Base-by-base conservation (phyloP, 2,113 vertebrate genomes). In the Typhlomys cinereus region DNA sequence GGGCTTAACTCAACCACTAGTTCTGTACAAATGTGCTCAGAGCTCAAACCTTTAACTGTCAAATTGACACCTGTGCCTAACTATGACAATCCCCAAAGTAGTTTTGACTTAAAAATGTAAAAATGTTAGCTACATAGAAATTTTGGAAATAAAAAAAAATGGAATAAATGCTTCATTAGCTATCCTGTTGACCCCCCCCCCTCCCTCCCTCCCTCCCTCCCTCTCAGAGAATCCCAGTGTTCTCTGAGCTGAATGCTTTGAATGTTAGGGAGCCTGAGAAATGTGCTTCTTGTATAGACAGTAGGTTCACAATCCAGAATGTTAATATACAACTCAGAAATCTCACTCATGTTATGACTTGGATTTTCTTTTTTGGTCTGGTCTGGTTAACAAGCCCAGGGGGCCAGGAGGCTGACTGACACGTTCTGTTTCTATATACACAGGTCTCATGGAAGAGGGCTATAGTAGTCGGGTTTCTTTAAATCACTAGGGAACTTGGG, bases 81-180 rank as follows among this genome's bases (percentile, higher is more conserved):
- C n/a, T n/a, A n/a, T n/a, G n/a, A n/a, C n/a, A n/a, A n/a, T n/a
- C n/a, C n/a, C n/a, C n/a, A n/a, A n/a, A n/a, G n/a, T n/a, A 52
- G 17, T 52, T 44, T 81, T 74, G 89, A n/a, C 18, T 61, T 67
- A 69, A 10, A 10, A 92, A 73, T 61, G 14, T 85, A 81, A 85
- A 78, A 74, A 84, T 89, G n/a, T 85, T 36, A 79, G 48, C 50
- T 73, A 73, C 46, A 39, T 17, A 74, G 3, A 13, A n/a, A 84
- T 85, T 75, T 61, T 59, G 41, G 29, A 88, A 92, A 61, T 69
- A 69, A n/a, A n/a, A n/a, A n/a, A n/a, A n/a, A n/a, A n/a, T n/a
- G n/a, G n/a, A n/a, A n/a, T n/a, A n/a, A n/a, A 39, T 52, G 23
- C 23, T 59, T 85, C 31, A 64, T 62, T 62, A 70, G 36, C 15